Conservation (phyloP, 2,113 vertebrate genomes). For the Albula goreensis region DNA sequence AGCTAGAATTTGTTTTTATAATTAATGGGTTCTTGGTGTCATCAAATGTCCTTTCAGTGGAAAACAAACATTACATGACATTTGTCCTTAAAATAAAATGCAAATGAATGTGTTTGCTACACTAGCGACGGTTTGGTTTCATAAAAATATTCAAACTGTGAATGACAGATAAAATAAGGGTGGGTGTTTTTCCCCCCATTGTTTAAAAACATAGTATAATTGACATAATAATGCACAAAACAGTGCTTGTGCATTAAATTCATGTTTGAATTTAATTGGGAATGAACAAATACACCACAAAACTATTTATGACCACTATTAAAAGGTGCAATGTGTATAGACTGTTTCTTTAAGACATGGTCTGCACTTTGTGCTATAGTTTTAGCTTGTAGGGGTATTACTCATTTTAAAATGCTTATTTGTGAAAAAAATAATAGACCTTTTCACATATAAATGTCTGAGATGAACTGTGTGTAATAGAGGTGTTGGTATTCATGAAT, state of each 20-base stretch:
- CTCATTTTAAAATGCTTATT: conserved; percentile 49
- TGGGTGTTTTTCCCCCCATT: no score
- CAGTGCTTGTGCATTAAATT: no score
- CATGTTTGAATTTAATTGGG: conserved; percentile 40
- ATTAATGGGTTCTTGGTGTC: conserved; percentile 19
- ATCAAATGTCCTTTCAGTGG: background rate
- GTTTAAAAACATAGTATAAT: no score
- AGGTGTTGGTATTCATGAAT: background rate
- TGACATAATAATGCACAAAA: no score
- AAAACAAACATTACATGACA: background rate
- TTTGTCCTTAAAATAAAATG: no score
- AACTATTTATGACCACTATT: conserved; percentile 29
- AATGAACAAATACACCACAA: conserved; percentile 24
- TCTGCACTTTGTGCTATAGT: conserved; percentile 32
- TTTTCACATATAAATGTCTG: conserved; percentile 58
- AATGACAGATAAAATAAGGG: no score
- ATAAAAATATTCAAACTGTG: no score
- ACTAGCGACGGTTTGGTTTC: no score
- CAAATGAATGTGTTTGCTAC: no score
- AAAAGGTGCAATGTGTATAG: conserved; percentile 28
- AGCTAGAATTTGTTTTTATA: background rate
- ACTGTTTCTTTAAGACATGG: conserved; percentile 31
- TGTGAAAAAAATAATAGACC: conserved; percentile 51
- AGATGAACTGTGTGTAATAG: conserved; percentile 29
- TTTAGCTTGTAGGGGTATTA: conserved; percentile 30